Base-by-base conservation (phyloP, 1,140 invertebrate genomes). In the Lordiphosa clarofinis region DNA sequence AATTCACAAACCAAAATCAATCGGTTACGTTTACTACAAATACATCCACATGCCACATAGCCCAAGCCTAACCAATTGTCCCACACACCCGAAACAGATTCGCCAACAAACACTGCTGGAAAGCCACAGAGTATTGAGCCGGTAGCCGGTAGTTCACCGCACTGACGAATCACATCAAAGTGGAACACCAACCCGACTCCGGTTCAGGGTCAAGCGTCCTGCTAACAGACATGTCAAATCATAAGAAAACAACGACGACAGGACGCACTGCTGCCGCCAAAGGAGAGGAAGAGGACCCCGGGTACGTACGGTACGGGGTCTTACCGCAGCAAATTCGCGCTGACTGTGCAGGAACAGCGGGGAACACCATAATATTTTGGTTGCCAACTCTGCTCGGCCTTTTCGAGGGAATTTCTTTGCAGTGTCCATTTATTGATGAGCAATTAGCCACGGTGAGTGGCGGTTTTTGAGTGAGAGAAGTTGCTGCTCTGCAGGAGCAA, bases 351-450 rank as follows among this genome's bases (percentile, higher is more conserved):
- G 21, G 54, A 86, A 72, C 84, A 87, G 84, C 84, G 64, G 84
- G 84, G 64, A 68, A 87, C 71, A 87, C 74, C 78, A 87, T 87
- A 87, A 87, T 87, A 87, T 87, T 87, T 87, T 87, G 84, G 84
- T 87, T 87, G 84, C 69, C 56, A 59, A 39, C 60, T 56, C 56
- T 8, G 11, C 7, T 13, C 15, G 13, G 28, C 42, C 35, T 15
- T 76, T 82, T 82, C 73, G 44, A 42, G 52, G 60, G 79, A 84
- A 84, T 78, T 64, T 39, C 53, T 56, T 3, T 52, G 48, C 56
- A 48, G 57, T 46, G 35, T 43, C 37, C 60, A 71, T 84, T 82
- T 84, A 84, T 82, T 84, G 73, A 82, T 58, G 55, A 48, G 57
- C 79, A 73, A 84, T 84, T 84, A 84, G 78, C 55, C 58, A 84